Evolutionary conservation across 1,140 invertebrate genomes (phyloP).

Genomic region (Ooceraea biroi): DNA sequence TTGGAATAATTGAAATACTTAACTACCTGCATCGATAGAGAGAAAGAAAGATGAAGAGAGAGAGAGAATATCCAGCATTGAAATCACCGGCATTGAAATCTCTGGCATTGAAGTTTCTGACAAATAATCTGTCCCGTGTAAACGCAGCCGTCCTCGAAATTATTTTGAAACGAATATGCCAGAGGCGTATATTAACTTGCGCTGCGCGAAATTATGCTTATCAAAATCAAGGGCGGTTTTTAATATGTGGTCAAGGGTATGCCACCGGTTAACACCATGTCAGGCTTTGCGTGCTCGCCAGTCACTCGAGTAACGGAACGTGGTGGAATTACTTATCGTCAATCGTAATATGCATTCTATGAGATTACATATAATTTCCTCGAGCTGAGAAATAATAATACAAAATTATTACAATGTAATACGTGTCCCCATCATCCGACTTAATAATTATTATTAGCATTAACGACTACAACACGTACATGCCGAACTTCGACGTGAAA

Average conservation of each 20-base stretch:
- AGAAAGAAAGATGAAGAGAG: too few relatives aligned
- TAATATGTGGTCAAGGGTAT: constrained; percentile 40
- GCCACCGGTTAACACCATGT: not conserved
- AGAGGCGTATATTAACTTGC: constrained; percentile 50
- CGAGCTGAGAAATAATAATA: constrained; percentile 10
- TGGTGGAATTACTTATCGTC: constrained; percentile 39
- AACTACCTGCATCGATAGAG: not conserved
- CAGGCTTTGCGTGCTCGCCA: not conserved
- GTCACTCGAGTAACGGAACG: constrained; percentile 30
- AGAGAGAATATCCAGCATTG: not conserved
- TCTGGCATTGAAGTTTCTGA: not conserved
- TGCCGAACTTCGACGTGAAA: not conserved
- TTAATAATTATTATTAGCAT: constrained; percentile 14
- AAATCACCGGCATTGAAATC: constrained; percentile 16
- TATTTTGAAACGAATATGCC: constrained; percentile 47
- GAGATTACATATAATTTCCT: constrained; percentile 13
- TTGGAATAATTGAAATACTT: not conserved
- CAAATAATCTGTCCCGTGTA: not conserved
- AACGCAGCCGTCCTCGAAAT: constrained; percentile 43
- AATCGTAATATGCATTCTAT: constrained; percentile 27
- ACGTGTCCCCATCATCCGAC: not conserved
- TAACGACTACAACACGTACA: not conserved
- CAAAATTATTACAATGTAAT: constrained; percentile 8
- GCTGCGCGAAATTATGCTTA: constrained; percentile 22
- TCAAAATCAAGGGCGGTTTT: constrained; percentile 25